These are phyloP conservation scores for Spea multiplicata DNA, from an alignment of 2,113 vertebrate species.

Conservation along the genomic window DNA sequence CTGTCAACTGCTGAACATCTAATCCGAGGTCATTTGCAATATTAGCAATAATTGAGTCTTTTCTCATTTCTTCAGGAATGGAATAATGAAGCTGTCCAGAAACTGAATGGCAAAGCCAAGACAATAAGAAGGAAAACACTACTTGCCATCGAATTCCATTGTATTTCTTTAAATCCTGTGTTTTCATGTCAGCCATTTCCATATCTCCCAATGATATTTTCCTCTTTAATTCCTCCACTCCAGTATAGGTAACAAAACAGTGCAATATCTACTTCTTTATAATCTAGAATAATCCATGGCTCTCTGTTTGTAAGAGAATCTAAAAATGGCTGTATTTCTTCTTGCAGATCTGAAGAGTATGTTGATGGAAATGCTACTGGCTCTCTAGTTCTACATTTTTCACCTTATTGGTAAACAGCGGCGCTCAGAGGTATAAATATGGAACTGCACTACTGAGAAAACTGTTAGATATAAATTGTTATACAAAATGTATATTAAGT, in stretches of 20 bases:
- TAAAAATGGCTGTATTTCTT: slow-evolving; percentile 13
- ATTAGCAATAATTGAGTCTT: slow-evolving; percentile 60
- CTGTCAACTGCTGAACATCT: slow-evolving; percentile 34
- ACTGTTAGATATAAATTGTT: too few species aligned
- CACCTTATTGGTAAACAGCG: slow-evolving; percentile 46
- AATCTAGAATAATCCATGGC: too few species aligned
- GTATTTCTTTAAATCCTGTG: background rate
- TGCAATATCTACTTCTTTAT: too few species aligned
- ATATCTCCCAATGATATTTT: too few species aligned
- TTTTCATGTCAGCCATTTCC: background rate
- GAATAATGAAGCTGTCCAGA: too few species aligned
- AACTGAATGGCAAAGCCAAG: slow-evolving; percentile 43
- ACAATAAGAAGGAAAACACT: slow-evolving; percentile 28
- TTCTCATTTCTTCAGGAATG: too few species aligned
- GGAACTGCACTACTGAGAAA: slow-evolving; percentile 18
- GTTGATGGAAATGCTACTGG: background rate
- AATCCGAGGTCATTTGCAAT: slow-evolving; percentile 60
- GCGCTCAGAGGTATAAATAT: slow-evolving; percentile 35
- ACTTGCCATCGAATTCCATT: slow-evolving; percentile 13
- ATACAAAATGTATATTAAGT: too few species aligned
- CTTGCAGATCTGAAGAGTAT: background rate
- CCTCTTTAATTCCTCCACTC: too few species aligned
- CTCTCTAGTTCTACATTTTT: slow-evolving; percentile 23
- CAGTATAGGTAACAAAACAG: too few species aligned
- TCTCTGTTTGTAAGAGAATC: background rate